Evolutionary conservation across 1,140 invertebrate genomes (phyloP), one percentile per base, ranked within the genome.

Genomic region (Trachymyrmex cornetzi): DNA sequence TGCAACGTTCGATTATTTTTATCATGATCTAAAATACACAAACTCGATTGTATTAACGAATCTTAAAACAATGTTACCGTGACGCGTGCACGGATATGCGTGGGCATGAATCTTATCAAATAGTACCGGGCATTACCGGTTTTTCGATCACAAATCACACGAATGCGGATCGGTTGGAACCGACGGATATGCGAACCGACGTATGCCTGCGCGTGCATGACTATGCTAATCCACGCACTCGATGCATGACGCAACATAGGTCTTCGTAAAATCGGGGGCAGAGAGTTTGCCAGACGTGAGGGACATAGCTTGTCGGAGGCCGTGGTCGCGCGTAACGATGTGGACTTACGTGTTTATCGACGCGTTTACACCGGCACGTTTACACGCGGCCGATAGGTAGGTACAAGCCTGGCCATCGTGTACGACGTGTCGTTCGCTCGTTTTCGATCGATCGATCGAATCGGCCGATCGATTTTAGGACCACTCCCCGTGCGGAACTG

Each of bases 311-410:
- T 86, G 86, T 86, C 63, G 90, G 59, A 88, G 80, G 44, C 64
- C 74, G 87, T 89, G 86, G 84, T 69, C 86, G 88, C 85, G 82
- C 88, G 90, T 91, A 91, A 91, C 90, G 90, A 91, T 89, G 91
- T 91, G 88, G 86, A 91, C 87, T 91, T 88, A 90, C 80, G 88
- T 91, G 90, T 91, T 91, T 91, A 91, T 89, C 86, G 88, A 77
- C 82, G 86, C 88, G 88, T 91, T 91, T 91, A 85, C 90, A 90
- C 34, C 64, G 30, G 24, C 77, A 61, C 87, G 84, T 90, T 86
- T 91, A 88, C 89, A 88, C 89, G 87, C 87, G 66, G 55, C 30
- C 74, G 77, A 27, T 61, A 63, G 53, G 53, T 55, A 55, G 19
- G 53, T 53, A 53, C 53, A 66, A 38, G 44, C 77, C 53, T 14